Conservation (phyloP, 2,888 invertebrate species). For the Corbicula japonica region DNA sequence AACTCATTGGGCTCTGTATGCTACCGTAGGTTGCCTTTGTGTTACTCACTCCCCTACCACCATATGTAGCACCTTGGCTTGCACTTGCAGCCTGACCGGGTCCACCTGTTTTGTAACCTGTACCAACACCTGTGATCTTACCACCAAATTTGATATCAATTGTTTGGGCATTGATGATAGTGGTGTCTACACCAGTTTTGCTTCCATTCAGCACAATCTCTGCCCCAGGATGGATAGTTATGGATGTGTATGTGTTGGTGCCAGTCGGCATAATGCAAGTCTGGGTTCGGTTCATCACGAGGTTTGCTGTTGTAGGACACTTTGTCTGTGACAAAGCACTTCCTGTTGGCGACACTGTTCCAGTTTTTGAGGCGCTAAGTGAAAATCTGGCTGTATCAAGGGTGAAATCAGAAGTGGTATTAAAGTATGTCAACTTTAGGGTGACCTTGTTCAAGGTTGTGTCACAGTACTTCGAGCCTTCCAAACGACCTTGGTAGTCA, state of each 20-base stretch:
- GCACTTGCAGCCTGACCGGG: slow-evolving; percentile 62
- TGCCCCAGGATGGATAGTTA: slow-evolving; percentile 73
- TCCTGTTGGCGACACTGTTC: slow-evolving; percentile 34
- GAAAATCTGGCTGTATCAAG: slow-evolving; percentile 47
- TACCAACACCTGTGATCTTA: slow-evolving; percentile 68
- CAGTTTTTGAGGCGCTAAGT: slow-evolving; percentile 29
- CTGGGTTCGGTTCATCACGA: slow-evolving; percentile 65
- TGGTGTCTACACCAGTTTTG: slow-evolving; percentile 58
- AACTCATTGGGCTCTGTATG: slow-evolving; percentile 64
- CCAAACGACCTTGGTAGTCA: slow-evolving; percentile 67
- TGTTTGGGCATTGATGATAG: slow-evolving; percentile 65
- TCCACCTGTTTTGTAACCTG: slow-evolving; percentile 66
- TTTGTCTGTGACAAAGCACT: slow-evolving; percentile 17
- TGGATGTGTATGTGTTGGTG: slow-evolving; percentile 56
- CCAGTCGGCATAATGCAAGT: slow-evolving; percentile 65
- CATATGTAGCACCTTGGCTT: slow-evolving; percentile 70
- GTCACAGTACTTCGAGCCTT: slow-evolving; percentile 55
- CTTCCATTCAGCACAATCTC: slow-evolving; percentile 70
- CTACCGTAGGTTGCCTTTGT: slow-evolving; percentile 67
- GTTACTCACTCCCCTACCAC: slow-evolving; percentile 69
- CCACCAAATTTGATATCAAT: slow-evolving; percentile 71
- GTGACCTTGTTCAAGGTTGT: slow-evolving; percentile 39
- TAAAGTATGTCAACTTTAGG: slow-evolving; percentile 51
- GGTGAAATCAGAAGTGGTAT: slow-evolving; percentile 54
- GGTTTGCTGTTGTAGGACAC: slow-evolving; percentile 40